Percentiles rank a stretch among this genome's conserved stretches.
phyloP scores from a whole-genome alignment of 2,113 vertebrate species.

The Nothoprocta perdicaria region DNA sequence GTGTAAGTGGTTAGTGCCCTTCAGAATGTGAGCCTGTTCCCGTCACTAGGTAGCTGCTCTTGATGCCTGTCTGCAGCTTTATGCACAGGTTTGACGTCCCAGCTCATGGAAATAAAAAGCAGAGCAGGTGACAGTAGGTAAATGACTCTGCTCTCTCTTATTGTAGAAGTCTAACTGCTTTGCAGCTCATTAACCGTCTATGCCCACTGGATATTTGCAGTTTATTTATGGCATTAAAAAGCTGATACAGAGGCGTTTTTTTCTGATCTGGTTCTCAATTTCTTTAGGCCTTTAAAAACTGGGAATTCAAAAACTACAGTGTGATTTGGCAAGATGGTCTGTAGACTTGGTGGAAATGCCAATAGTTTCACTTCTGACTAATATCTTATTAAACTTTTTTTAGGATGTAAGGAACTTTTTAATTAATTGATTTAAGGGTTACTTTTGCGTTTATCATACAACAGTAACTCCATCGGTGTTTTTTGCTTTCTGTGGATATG shows the following conservation, averaged over 20 bases:
- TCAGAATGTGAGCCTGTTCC: neutral
- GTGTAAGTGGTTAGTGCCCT: neutral
- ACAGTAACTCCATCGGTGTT: neutral
- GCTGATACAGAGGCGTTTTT: neutral
- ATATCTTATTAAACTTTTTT: neutral
- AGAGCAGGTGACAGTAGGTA: neutral
- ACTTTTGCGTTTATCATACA: neutral
- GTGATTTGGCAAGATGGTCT: neutral
- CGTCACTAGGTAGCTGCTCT: neutral
- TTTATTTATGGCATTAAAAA: neutral
- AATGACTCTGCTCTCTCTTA: neutral
- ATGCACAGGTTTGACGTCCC: neutral
- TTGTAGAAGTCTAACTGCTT: neutral
- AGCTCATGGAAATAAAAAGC: neutral
- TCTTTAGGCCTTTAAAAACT: neutral
- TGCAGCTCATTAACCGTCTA: neutral
- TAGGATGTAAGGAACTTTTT: neutral
- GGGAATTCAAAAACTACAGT: neutral
- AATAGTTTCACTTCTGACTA: neutral
- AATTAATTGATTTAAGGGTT: neutral
- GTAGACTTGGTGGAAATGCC: neutral
- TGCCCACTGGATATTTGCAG: neutral
- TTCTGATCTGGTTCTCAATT: neutral
- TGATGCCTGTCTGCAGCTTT: neutral
- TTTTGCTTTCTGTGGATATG: neutral